Evolutionary conservation across 2,888 invertebrate genomes (phyloP), one percentile per base, ranked within the genome.

Genomic region (Caenorhabditis sp.): DNA sequence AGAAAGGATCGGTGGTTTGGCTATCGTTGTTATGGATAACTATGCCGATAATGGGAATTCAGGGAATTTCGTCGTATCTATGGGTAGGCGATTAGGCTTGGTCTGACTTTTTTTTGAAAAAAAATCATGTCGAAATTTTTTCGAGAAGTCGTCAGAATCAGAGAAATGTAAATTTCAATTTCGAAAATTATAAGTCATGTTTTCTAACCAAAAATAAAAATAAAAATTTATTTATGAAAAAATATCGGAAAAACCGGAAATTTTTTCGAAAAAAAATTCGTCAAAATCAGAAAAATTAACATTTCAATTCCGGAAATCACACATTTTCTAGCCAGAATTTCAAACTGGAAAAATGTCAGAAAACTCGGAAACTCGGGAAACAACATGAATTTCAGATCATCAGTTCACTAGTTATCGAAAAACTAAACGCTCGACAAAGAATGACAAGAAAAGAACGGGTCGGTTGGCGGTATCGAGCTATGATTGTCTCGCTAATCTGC

Each of bases 371-470:
- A 53, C 14, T 23, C 36, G 36, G 36, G 1, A 36, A 36, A 8
- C 12, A 8, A 5, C 36, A 5, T 8, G 12, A 36, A 12, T 58
- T 51, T 23, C 26, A 70, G 70, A 64, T 72, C 6, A 69, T 74
- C 5, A 66, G 60, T 26, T 74, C 74, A 5, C 69, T 74, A 66
- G 50, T 69, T 0, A 23, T 74, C 0, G 74, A 74, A 54, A 62
- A 66, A 62, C n/a, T 74, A 1, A 74, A 74, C 36, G 74, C 66
- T 51, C 62, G 66, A 26, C 31, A 61, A 1, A 55, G 69, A 24
- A 69, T 69, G 26, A 55, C 74, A 43, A 63, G 54, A 43, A 43
- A 43, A 43, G 31, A 31, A 31, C 31, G 31, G 10, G 31, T 31
- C 31, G 31, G 31, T 31, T 69, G 69, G 74, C 60, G 59, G 36